A percentile compares a stretch with the other conserved stretches of the same genome.
Conservation (phyloP, 1,140 invertebrate species). For the Lerema accius region DNA sequence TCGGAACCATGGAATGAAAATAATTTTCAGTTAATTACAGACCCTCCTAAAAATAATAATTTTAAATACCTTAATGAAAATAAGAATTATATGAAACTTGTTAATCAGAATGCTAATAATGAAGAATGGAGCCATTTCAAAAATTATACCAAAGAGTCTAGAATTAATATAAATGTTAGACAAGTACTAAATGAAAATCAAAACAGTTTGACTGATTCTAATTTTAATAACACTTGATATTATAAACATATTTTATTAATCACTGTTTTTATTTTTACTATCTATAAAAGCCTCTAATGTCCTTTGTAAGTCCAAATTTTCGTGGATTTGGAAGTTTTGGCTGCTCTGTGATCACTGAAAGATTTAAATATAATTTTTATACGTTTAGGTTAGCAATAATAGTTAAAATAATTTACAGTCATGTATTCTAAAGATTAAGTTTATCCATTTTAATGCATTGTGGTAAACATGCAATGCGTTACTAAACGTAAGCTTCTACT, state of each 20-base stretch:
- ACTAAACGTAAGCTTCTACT: too few relatives aligned
- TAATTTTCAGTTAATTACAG: constrained; percentile 17
- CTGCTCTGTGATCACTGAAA: constrained; percentile 62
- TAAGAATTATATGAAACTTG: constrained; percentile 38
- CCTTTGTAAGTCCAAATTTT: constrained; percentile 18
- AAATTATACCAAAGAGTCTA: constrained; percentile 65
- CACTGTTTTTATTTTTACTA: constrained; percentile 20
- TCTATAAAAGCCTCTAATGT: constrained; percentile 8
- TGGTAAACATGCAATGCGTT: too few relatives aligned
- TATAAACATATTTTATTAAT: constrained; percentile 33
- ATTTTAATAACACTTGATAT: constrained; percentile 44
- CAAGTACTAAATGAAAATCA: constrained; percentile 73
- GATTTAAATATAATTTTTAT: constrained; percentile 1
- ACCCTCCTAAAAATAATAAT: constrained; percentile 22
- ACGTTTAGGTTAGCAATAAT: too few relatives aligned
- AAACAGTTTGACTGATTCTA: constrained; percentile 50
- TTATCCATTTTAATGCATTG: too few relatives aligned
- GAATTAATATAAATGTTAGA: constrained; percentile 77
- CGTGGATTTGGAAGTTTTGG: constrained; percentile 41
- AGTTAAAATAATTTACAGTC: too few relatives aligned
- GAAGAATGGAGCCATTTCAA: constrained; percentile 53
- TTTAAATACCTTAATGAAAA: constrained; percentile 58
- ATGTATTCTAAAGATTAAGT: too few relatives aligned
- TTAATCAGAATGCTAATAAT: constrained; percentile 52
- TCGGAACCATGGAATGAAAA: constrained; percentile 78